Evolutionary conservation across 2,113 vertebrate species (phyloP), one percentile per base, ranked within the genome.

Genomic region (Cnemophilus loriae): DNA sequence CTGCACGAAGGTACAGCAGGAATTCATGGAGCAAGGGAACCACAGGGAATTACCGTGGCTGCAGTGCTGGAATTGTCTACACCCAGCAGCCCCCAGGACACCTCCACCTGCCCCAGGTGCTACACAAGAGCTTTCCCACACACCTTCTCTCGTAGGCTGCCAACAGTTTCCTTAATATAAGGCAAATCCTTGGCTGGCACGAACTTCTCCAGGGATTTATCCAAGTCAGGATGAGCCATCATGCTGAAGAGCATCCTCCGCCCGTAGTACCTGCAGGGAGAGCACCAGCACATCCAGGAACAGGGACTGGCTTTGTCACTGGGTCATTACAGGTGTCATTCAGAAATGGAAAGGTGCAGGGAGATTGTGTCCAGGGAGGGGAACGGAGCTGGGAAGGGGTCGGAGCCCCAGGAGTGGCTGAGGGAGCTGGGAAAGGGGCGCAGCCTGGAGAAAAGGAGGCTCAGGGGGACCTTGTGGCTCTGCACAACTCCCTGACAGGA

Each of bases 241-340:
- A 99, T 90, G 55, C 91, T 96, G 79, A 98, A 98, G 90, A 99
- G 98, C 98, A 99, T 99, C 92, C 98, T 99, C 24, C 99, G 97
- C 3, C 99, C 99, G 12, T 98, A 99, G 96, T 98, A 99, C 97
- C 99, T 99, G 96, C 82, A 83, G 59, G 73, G 57, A 56, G 71
- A 94, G n/a, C 63, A 68, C 4, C 52, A 9, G 4, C 11, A 74
- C 30, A 35, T 3, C 21, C 4, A 8, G 18, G 7, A 41, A 21
- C 59, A 63, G 1, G 5, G 28, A 28, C 13, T 23, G 64, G 2
- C 50, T 69, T 8, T 37, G 30, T 1, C 53, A 4, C 42, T 23
- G 33, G 56, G 8, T 13, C 73, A 47, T 16, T 9, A 7, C 0
- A 47, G 30, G 2, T 3, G 24, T 1, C 14, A 42, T 8, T 64